Conservation (phyloP, 2,113 vertebrate genomes). For the Leucopternis melanops region DNA sequence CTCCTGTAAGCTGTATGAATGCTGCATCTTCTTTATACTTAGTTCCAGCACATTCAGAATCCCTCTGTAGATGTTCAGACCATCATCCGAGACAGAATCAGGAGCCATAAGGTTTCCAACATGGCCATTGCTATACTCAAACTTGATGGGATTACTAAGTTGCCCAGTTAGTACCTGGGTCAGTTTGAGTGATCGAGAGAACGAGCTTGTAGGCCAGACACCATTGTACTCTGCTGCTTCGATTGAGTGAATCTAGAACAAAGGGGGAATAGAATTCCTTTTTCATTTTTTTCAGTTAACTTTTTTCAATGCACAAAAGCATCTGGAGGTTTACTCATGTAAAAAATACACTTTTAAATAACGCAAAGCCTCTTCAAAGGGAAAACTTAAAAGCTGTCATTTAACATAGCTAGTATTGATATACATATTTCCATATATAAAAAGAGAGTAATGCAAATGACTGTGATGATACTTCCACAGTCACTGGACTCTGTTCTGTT, state of each 20-base stretch:
- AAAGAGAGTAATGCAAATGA: neutral
- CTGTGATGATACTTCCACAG: neutral
- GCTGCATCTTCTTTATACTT: slow-evolving; percentile 52
- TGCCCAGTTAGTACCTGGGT: slow-evolving; percentile 10
- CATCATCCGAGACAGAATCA: neutral
- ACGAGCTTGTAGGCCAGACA: slow-evolving; percentile 27
- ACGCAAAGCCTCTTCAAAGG: neutral
- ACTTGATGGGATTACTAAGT: slow-evolving; percentile 49
- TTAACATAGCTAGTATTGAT: neutral
- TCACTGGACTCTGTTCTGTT: neutral
- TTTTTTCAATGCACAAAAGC: neutral
- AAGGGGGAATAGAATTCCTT: neutral
- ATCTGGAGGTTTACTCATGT: neutral
- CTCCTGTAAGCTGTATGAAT: slow-evolving; percentile 64
- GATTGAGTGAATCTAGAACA: slow-evolving; percentile 1
- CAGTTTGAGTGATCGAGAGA: slow-evolving; percentile 48
- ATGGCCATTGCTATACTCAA: slow-evolving; percentile 56
- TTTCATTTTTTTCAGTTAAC: neutral
- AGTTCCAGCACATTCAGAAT: slow-evolving; percentile 50
- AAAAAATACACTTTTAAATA: neutral
- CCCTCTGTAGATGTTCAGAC: slow-evolving; percentile 59
- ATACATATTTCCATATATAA: neutral
- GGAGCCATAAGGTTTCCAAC: slow-evolving; percentile 46
- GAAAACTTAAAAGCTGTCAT: neutral
- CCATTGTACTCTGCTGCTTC: slow-evolving; percentile 64